phyloP scores from a whole-genome alignment of 2,113 vertebrate genomes.

The Ciconia boyciana region DNA sequence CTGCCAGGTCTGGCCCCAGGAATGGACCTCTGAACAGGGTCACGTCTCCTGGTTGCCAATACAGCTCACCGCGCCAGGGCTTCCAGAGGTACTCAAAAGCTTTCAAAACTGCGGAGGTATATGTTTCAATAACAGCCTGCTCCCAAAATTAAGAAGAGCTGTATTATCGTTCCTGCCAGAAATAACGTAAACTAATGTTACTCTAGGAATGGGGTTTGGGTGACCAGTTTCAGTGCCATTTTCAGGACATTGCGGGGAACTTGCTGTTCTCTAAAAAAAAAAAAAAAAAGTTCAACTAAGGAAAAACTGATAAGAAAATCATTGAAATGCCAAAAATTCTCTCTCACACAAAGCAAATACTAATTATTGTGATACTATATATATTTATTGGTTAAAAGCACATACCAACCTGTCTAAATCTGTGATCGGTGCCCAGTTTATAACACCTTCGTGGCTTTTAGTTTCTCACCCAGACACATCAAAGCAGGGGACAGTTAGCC shows the following conservation, averaged over 20 bases:
- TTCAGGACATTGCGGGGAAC: background rate
- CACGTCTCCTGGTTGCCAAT: background rate
- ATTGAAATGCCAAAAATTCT: constrained; percentile 18
- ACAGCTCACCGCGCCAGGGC: background rate
- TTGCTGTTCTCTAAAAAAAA: background rate
- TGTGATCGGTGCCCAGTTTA: constrained; percentile 29
- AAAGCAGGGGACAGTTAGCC: constrained; percentile 47
- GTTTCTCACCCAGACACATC: constrained; percentile 66
- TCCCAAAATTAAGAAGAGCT: constrained; percentile 23
- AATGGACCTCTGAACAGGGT: background rate
- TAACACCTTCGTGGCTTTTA: constrained; percentile 41
- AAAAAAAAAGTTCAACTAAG: background rate
- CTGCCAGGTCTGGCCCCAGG: background rate
- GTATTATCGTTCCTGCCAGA: constrained; percentile 30
- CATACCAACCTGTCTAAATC: constrained; percentile 58
- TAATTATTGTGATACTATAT: background rate
- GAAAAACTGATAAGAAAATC: constrained; percentile 55
- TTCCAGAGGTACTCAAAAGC: background rate
- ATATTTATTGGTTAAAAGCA: constrained; percentile 38
- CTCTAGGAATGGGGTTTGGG: constrained; percentile 10
- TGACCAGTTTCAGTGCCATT: background rate
- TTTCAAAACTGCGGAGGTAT: background rate
- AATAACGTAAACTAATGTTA: background rate
- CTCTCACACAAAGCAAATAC: background rate
- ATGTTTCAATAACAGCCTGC: background rate